A percentile compares a stretch with the other conserved stretches of the same genome.
Evolutionary conservation across 2,888 invertebrate species (phyloP).

Genomic region (Caenorhabditis sp.): DNA sequence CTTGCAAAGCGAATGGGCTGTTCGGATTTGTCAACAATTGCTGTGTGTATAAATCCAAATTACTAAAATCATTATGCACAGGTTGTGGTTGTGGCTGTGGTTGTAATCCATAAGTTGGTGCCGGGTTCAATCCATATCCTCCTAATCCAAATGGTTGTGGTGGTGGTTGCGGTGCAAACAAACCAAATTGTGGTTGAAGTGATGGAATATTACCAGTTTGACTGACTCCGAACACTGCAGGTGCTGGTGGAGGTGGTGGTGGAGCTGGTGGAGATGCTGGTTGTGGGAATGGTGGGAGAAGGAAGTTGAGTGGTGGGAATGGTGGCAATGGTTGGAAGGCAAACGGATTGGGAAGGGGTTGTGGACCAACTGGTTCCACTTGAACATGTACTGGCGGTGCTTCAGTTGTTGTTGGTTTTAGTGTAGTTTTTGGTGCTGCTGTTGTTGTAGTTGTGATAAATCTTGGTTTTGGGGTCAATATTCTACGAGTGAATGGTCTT

Average conservation of each 20-base stretch:
- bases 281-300: constrained; percentile 18
- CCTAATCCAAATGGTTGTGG: constrained; percentile 17
- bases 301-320: constrained; percentile 31
- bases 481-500: constrained; percentile 20
- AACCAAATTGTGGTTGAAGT: constrained; percentile 19
- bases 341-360: constrained; percentile 22
- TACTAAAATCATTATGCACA: constrained; percentile 10
- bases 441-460: constrained; percentile 26
- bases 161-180: constrained; percentile 28
- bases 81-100: constrained; percentile 10
- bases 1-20: constrained; percentile 32
- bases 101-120: constrained; percentile 29
- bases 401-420: constrained; percentile 9
- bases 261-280: constrained; percentile 22
- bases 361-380: constrained; percentile 22
- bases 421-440: constrained; percentile 12
- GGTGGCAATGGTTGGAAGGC: constrained; percentile 34
- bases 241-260: constrained; percentile 20
- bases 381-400: constrained; percentile 28
- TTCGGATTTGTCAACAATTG: constrained; percentile 33
- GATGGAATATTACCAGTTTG: constrained; percentile 21
- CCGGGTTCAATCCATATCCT: constrained; percentile 21
- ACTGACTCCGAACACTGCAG: constrained; percentile 19
- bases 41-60: constrained; percentile 30
- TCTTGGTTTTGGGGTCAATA: constrained; percentile 31